Base-by-base conservation (phyloP, 1,140 invertebrate genomes). In the Argopecten irradians region DNA sequence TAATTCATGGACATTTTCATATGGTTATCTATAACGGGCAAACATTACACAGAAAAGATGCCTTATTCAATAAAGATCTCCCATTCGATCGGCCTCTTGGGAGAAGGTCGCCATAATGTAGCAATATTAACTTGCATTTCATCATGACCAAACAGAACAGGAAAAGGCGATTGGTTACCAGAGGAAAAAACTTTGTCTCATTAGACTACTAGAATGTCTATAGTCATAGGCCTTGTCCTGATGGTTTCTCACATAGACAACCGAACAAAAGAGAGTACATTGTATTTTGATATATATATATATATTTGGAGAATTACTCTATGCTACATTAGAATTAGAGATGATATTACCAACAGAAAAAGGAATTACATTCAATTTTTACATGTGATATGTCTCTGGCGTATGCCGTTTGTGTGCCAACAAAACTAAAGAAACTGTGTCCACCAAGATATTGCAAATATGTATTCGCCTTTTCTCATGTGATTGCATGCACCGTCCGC, bases 41-140 rank as follows among this genome's bases (percentile, higher is more conserved):
- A 84, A 22, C 34, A 39, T 36, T 84, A 84, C 36, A 35, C 34
- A 39, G 36, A 39, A 84, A 84, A 84, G 83, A 39, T n/a, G 34
- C 83, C 34, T 84, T 84, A 84, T 84, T 84, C 83, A 84, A 84
- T 84, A 84, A 84, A 84, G 83, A 84, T 71, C 83, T 84, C 33
- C 36, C 34, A 84, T 84, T n/a, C n/a, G 83, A 84, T 84, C 83
- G 34, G 8, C 34, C 83, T 39, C 83, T 34, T 9, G 83, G 83
- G 83, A 84, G 34, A 84, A 71, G 55, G 55, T 71, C 55, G 55
- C 55, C 55, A 71, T 71, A 28, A 71, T 71, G 55, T 16, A 71
- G 55, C 7, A 28, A n/a, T 71, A 71, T 71, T 71, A 71, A 71
- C 55, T 8, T 71, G 14, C 22, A 71, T 71, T 71, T 71, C 55